Evolutionary conservation across 2,113 vertebrate genomes (phyloP).

Genomic region (Camelus dromedarius): DNA sequence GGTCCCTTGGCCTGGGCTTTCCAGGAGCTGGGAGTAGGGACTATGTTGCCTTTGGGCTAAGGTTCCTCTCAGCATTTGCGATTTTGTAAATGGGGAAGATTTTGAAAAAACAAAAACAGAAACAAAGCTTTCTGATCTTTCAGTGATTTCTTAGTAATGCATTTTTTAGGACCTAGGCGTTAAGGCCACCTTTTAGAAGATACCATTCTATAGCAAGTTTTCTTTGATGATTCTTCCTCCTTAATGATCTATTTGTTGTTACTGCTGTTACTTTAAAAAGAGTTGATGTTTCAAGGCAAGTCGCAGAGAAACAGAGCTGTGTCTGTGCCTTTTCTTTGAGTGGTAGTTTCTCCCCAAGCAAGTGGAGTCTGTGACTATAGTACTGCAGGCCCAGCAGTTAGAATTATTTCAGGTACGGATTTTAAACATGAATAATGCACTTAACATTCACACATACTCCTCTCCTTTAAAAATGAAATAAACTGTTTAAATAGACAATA

Average conservation of each 20-base stretch:
- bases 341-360: neutral
- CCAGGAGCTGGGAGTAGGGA: neutral
- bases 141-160: slow-evolving; percentile 26
- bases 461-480: slow-evolving; percentile 47
- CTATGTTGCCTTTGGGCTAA: neutral
- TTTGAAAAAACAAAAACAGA: neutral
- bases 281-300: neutral
- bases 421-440: neutral
- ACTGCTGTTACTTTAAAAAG: neutral
- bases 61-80: neutral
- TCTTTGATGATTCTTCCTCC: slow-evolving; percentile 36
- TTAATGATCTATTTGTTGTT: neutral
- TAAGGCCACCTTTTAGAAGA: neutral
- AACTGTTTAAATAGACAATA: neutral
- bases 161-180: neutral
- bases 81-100: neutral
- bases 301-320: neutral
- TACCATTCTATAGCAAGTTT: neutral
- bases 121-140: neutral
- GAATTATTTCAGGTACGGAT: neutral
- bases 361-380: slow-evolving; percentile 20
- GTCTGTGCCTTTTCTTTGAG: neutral
- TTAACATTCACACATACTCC: neutral
- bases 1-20: neutral
- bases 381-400: neutral